Base-by-base conservation (phyloP, 1,140 invertebrate genomes). In the Drosophila parabipectinata region DNA sequence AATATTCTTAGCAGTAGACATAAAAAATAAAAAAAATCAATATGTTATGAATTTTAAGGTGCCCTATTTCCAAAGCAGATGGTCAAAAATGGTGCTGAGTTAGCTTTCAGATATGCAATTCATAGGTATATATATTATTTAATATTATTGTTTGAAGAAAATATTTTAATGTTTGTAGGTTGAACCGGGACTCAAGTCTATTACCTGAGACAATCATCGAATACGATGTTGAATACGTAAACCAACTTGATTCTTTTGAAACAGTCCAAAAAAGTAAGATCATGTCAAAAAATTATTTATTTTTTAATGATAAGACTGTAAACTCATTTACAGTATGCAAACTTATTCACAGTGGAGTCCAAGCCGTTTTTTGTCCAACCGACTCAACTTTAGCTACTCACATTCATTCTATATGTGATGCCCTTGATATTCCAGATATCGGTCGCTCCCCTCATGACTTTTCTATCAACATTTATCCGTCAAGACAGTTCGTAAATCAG, bases 71-170 rank as follows among this genome's bases (percentile, higher is more conserved):
- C 96, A 0, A 96, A 97, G 79, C 95, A 97, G 66, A 94, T 96
- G 66, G 95, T 95, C 75, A 95, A 96, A 95, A 68, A 95, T 94
- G 73, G 71, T 56, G 63, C 82, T 0, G 97, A 98, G 89, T 90
- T 98, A 63, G 97, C 97, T 1, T 98, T 98, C 92, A 97, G 98
- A 85, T 98, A 98, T 92, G 97, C 97, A 6, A 96, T 98, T 0
- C 97, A 97, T 92, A 95, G 95, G 66, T 96, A 15, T 44, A 14
- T 15, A 18, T 44, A 18, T 44, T 18, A 15, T 6, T 18, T 41
- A n/a, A 14, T 9, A 7, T 15, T 1, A 18, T 44, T 7, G 3
- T 18, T 44, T 15, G 41, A 18, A 7, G 4, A 3, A 7, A 44
- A 1, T 15, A 9, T 4, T 41, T 14, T 41, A 4, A 10, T 18